phyloP scores from a whole-genome alignment of 1,140 invertebrate species.

The Condylostylus longicornis region DNA sequence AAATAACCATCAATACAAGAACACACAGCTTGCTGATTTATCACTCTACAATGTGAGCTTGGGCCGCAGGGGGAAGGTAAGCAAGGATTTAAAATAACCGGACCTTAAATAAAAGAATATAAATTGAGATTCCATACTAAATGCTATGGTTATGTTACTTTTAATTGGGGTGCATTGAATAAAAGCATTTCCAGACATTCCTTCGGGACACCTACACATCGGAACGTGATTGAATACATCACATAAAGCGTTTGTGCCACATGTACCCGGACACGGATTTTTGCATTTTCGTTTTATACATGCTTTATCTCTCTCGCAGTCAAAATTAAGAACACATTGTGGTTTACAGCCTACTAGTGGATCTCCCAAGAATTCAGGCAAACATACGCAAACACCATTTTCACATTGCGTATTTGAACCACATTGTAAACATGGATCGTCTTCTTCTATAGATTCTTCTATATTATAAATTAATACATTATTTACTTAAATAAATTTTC shows the following conservation, averaged over 20 bases:
- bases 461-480: constrained; percentile 32
- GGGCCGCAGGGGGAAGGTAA: constrained; percentile 48
- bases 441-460: constrained; percentile 23
- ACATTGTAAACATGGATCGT: constrained; percentile 47
- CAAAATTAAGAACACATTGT: constrained; percentile 20
- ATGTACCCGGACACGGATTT: constrained; percentile 51
- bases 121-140: constrained; percentile 15
- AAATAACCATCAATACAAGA: constrained; percentile 41
- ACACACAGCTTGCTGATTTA: constrained; percentile 43
- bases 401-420: constrained; percentile 48
- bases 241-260: constrained; percentile 51
- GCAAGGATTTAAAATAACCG: constrained; percentile 42
- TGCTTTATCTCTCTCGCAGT: constrained; percentile 43
- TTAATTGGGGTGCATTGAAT: constrained; percentile 25
- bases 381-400: constrained; percentile 37
- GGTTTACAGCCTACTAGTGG: constrained; percentile 27
- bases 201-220: constrained; percentile 44
- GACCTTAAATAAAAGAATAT: constrained; percentile 37
- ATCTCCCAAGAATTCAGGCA: constrained; percentile 45
- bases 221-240: constrained; percentile 48
- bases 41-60: constrained; percentile 35
- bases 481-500: constrained; percentile 21
- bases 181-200: constrained; percentile 31
- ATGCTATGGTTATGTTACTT: constrained; percentile 32
- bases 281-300: constrained; percentile 47